Conservation (phyloP, 2,797 vertebrate genomes). For the Danio tinwini region DNA sequence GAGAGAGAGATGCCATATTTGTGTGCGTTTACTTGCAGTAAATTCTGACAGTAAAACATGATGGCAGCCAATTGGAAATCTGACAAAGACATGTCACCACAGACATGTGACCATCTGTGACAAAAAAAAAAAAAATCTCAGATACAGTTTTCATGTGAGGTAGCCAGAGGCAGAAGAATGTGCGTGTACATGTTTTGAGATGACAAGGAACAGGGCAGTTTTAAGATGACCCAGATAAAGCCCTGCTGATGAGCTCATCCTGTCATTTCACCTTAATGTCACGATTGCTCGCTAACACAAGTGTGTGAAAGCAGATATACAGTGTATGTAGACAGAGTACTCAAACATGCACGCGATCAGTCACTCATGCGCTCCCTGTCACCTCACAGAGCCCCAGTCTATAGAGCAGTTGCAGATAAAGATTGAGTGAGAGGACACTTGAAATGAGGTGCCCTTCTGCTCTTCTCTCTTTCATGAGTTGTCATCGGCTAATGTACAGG, state of each 20-base stretch:
- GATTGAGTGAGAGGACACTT: slow-evolving; percentile 12
- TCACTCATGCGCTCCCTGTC: slow-evolving; percentile 21
- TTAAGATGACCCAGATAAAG: slow-evolving; percentile 66
- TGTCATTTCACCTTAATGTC: slow-evolving; percentile 74
- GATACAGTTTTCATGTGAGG: slow-evolving; percentile 12
- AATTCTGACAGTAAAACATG: neutral
- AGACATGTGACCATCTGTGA: neutral
- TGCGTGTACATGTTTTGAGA: neutral
- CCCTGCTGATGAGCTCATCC: slow-evolving; percentile 59
- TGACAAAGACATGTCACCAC: slow-evolving; percentile 14
- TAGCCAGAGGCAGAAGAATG: slow-evolving; percentile 13
- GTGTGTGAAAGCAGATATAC: slow-evolving; percentile 25
- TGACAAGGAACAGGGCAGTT: slow-evolving; percentile 50
- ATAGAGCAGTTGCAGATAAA: neutral
- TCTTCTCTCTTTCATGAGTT: slow-evolving; percentile 19
- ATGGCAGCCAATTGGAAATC: neutral
- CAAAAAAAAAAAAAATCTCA: slow-evolving; percentile 27
- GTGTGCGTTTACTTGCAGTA: neutral
- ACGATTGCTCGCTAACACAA: slow-evolving; percentile 32
- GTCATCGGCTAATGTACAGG: slow-evolving; percentile 17
- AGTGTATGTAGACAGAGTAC: neutral
- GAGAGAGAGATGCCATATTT: neutral
- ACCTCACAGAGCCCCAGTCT: neutral
- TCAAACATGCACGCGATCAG: neutral
- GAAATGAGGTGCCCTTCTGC: slow-evolving; percentile 26